Evolutionary conservation across 2,113 vertebrate species (phyloP), one percentile per base, ranked within the genome.

Genomic region (Cyanocitta stelleri): DNA sequence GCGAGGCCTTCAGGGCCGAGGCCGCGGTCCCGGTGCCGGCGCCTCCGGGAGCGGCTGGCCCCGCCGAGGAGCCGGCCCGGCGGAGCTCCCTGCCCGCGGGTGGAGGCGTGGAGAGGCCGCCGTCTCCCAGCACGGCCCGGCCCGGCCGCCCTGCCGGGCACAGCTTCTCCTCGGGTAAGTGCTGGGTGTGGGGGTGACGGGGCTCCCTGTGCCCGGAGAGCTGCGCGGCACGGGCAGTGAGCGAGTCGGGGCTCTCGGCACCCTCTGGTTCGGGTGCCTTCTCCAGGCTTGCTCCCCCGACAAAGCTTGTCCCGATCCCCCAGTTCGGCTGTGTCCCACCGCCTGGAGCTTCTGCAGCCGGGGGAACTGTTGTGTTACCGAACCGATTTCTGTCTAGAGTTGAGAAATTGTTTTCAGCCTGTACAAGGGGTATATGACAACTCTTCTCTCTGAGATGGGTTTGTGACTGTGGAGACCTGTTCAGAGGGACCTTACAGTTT

Each of bases 1-100:
- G 97, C 16, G 97, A 98, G 68, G 95, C 97, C 11, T 98, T 99
- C 80, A 94, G 98, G 30, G 13, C 21, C 0, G 89, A 95, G 55
- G 32, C 55, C 0, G 77, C 56, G 39, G 12, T 55, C 5, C 51
- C 13, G 23, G 30, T 61, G 18, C 43, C 32, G n/a, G 52, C 32
- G 35, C 56, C 16, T 14, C 41, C 35, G 24, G 33, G 8, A 74
- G 43, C 7, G 15, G 13, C 33, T 1, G 3, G 20, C 5, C 6
- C 55, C 6, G 12, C 16, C 3, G 64, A 48, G 56, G 67, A 72
- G 17, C 37, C 41, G 33, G 51, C 35, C 32, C n/a, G 4, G 20
- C 23, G 7, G 39, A 68, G 49, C 48, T 22, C 55, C 11, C 9
- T 3, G 24, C 11, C 19, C 5, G 6, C 6, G 6, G 24, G 3